Conservation (phyloP, 2,888 invertebrate genomes). For the Lasius fuliginosus region DNA sequence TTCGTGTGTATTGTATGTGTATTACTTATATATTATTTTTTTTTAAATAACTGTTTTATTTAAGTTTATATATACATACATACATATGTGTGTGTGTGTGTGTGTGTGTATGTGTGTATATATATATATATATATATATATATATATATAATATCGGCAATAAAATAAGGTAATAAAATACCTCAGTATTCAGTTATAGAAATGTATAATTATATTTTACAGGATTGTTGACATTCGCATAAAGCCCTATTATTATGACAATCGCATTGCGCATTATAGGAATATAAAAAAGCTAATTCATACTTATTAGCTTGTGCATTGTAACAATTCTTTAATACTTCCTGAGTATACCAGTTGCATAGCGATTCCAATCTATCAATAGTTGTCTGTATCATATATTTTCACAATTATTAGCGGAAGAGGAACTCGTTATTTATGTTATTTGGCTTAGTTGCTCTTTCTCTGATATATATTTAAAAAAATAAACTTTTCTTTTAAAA, state of each 20-base stretch:
- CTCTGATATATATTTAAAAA: constrained; percentile 13
- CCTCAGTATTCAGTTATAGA: constrained; percentile 6
- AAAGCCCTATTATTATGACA: constrained; percentile 56
- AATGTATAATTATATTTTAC: constrained; percentile 57
- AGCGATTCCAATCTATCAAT: constrained; percentile 84
- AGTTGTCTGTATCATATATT: constrained; percentile 69
- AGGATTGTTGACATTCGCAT: constrained; percentile 60
- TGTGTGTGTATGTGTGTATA: no score
- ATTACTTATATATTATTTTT: constrained; percentile 50
- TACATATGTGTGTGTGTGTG: no score
- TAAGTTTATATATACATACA: constrained; percentile 36
- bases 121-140: constrained; percentile 48
- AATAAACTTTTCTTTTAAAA: constrained; percentile 33
- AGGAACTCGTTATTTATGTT: neutral
- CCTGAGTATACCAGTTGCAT: constrained; percentile 86
- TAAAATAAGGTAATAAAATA: constrained; percentile 54
- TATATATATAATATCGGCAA: constrained; percentile 40
- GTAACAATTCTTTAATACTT: constrained; percentile 85
- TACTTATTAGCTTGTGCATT: constrained; percentile 86
- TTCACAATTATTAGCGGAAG: constrained; percentile 14
- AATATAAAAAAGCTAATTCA: constrained; percentile 87
- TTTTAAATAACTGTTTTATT: constrained; percentile 59
- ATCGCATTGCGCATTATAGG: constrained; percentile 65
- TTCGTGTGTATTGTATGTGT: constrained; percentile 7
- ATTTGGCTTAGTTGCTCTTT: neutral